Evolutionary conservation across 2,797 vertebrate species (phyloP), one percentile per base, ranked within the genome.

Genomic region (Pipistrellus pygmaeus): DNA sequence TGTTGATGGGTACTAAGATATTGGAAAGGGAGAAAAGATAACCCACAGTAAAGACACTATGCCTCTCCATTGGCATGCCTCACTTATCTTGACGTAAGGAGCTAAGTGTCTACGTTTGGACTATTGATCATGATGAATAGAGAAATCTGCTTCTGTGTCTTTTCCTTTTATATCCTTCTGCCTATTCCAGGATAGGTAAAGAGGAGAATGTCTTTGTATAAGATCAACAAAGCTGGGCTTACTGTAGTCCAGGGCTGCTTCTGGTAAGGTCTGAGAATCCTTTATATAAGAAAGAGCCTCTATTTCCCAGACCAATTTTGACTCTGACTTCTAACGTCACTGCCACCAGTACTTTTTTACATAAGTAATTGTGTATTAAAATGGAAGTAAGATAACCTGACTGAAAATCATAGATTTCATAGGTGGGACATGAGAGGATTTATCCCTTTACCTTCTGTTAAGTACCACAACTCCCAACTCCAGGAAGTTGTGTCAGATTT

Each of bases 401-500:
- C 25, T 91, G 27, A 77, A 32, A 82, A 69, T 60, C 9, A 12
- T 48, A 81, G 57, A 71, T 88, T 92, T 64, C 53, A 72, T 84
- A 76, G 62, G 11, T 44, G 6, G 48, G 13, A 38, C 8, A 8
- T 8, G 14, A 25, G 64, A 62, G 18, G 46, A 73, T 57, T 75
- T 60, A 68, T 46, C 18, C 23, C 72, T 12, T 27, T 25, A 12
- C 8, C 30, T 94, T 85, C 57, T 48, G 5, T 91, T 68, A 75
- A 75, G 48, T 5, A 60, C 35, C 53, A 4, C 7, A 48, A 41
- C 41, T 81, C 35, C 62, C 9, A 25, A 8, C 35, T 41, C 75
- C 4, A 60, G 93, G 68, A 91, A 91, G 78, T 57, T 88, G 2
- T 17, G 38, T 85, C 77, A 60, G 81, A 95, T 62, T 55, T 76